Evolutionary conservation across 2,888 invertebrate species (phyloP), one percentile per base, ranked within the genome.

Genomic region (Heteromurus nitidus): DNA sequence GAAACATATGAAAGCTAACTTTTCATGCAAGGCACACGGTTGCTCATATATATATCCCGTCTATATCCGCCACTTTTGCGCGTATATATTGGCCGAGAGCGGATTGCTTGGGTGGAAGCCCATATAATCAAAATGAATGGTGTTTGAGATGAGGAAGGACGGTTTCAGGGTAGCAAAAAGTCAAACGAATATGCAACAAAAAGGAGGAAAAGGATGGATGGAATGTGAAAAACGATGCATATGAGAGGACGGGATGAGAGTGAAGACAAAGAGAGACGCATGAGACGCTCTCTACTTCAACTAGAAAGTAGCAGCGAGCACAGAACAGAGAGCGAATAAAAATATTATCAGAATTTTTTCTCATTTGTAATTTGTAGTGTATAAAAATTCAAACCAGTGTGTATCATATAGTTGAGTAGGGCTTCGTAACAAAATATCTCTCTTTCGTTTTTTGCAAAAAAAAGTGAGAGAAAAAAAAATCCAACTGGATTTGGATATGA

Each of bases 51-150:
- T 47, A 47, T 47, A 47, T 3, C 47, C 20, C 55, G 55, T 5
- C 16, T 20, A 3, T n/a, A 18, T n/a, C n/a, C n/a, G n/a, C n/a
- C n/a, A n/a, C n/a, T n/a, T n/a, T n/a, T n/a, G n/a, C n/a, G n/a
- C n/a, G n/a, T n/a, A n/a, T n/a, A n/a, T n/a, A n/a, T n/a, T n/a
- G n/a, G 50, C 13, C 28, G 58, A 26, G 58, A 28, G 44, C 60
- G 42, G 44, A 60, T 36, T 69, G 42, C 55, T 42, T 18, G 53
- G 28, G 60, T 22, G 24, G 28, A 58, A 62, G 22, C 50, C 42
- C 24, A 36, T 2, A 72, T 72, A 60, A 62, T 73, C 42, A 73
- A 73, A 62, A 62, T 60, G 70, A 60, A 72, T 50, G 22, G 31
- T 62, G 55, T 72, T 72, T 36, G 20, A 72, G 47, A 50, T 50